A percentile compares a stretch with the other conserved stretches of the same genome.
Conservation (phyloP, 2,113 vertebrate genomes). For the Lepus americanus region DNA sequence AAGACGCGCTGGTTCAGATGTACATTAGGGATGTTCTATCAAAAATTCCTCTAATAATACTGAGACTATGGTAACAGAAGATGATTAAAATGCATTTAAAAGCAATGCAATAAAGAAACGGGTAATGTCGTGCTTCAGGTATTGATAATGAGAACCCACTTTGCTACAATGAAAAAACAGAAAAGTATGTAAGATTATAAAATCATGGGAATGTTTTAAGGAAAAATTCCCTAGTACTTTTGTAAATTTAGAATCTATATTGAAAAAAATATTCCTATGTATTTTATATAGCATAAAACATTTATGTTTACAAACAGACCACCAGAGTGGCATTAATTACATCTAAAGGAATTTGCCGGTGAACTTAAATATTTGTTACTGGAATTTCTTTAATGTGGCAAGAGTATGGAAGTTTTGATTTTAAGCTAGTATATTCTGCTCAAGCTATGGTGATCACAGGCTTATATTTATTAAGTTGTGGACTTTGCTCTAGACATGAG, state of each 20-base stretch:
- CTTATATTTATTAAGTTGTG: neutral
- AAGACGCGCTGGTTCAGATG: slow-evolving; percentile 33
- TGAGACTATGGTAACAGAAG: slow-evolving; percentile 34
- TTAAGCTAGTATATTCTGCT: neutral
- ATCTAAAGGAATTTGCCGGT: neutral
- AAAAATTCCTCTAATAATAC: slow-evolving; percentile 35
- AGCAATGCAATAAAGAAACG: neutral
- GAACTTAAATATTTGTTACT: neutral
- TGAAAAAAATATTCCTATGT: neutral
- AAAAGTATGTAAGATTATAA: slow-evolving; percentile 27
- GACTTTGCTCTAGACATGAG: neutral
- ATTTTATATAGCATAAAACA: neutral
- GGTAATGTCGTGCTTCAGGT: slow-evolving; percentile 9
- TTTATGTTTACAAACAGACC: neutral
- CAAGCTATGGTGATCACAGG: neutral
- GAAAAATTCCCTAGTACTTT: neutral
- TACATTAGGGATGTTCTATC: neutral
- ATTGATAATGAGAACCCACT: slow-evolving; percentile 51
- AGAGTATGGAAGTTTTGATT: neutral
- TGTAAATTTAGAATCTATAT: slow-evolving; percentile 26
- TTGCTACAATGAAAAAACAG: slow-evolving; percentile 53
- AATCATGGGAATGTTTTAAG: slow-evolving; percentile 32
- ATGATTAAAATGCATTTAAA: slow-evolving; percentile 54
- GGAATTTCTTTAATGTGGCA: neutral
- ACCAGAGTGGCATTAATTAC: neutral